phyloP scores from a whole-genome alignment of 2,113 vertebrate genomes.

The Hypanus sabinus region DNA sequence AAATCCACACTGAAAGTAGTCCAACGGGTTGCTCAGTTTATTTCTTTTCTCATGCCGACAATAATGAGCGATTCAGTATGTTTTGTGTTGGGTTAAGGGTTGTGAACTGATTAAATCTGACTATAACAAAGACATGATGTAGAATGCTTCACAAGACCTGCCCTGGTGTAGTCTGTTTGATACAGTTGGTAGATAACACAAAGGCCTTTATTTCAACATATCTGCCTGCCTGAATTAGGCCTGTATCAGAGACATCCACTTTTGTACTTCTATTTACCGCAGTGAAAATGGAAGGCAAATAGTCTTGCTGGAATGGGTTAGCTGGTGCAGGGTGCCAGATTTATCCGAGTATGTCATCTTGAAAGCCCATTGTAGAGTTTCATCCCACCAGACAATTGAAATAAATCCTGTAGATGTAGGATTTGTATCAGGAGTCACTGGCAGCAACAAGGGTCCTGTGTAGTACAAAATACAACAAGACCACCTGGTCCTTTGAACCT shows the following conservation, averaged over 20 bases:
- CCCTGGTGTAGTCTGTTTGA: not conserved
- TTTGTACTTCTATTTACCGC: not conserved
- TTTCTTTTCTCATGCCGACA: not conserved
- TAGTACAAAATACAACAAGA: not conserved
- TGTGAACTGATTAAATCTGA: conserved; percentile 1
- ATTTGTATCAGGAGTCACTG: not conserved
- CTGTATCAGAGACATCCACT: not conserved
- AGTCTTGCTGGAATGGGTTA: not conserved
- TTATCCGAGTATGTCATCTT: not conserved
- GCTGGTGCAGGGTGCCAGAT: not conserved
- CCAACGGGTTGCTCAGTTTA: conserved; percentile 8
- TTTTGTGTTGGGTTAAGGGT: not conserved
- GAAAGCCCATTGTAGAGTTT: not conserved
- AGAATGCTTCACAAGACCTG: not conserved
- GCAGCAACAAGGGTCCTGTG: not conserved
- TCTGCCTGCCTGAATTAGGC: not conserved
- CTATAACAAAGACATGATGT: not conserved
- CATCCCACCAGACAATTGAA: not conserved
- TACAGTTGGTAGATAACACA: not conserved
- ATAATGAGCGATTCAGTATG: not conserved
- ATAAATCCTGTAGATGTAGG: not conserved
- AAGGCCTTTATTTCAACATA: not conserved
- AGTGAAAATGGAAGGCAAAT: not conserved
- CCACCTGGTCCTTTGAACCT: too few relatives aligned
- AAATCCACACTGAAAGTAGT: not conserved